Base-by-base conservation (phyloP, 2,113 vertebrate genomes). In the Aldabrachelys gigantea region DNA sequence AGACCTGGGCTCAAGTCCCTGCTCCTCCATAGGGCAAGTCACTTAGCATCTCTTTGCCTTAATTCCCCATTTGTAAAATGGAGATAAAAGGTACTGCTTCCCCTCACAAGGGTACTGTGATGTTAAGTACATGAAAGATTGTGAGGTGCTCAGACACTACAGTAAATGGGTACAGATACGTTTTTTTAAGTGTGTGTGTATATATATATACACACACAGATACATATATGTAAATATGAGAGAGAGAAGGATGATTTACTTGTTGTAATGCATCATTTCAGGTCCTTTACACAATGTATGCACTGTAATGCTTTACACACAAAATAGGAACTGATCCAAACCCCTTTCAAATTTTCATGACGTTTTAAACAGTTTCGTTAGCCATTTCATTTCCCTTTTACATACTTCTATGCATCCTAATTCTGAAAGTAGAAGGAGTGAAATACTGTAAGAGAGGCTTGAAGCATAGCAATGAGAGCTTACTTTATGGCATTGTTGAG, bases 201-300 rank as follows among this genome's bases (percentile, higher is more conserved):
- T 41, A 2, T 38, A 22, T 38, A 1, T 50, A 4, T 50, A 4
- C 13, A 13, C 10, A 3, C 3, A 49, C 3, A 41, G 41, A 49
- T 50, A 50, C 14, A 50, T 49, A 50, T 50, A 50, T 50, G 14
- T 14, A 14, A 14, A 50, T 14, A 50, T 50, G 50, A 50, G 29
- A 35, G 56, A 35, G 17, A 50, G 57, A 47, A 50, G 59, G 57
- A 59, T 41, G 62, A 11, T 8, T 72, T 38, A 38, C 19, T 38
- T 38, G 35, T 72, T n/a, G 31, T 21, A 72, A 10, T 50, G 35
- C 21, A n/a, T 84, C 21, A 69, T 50, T 65, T 49, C 47, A 59
- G 22, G 50, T 69, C 44, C 13, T 69, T 84, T 25, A 50, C 31
- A 35, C 12, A 1, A 59, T 59, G 57, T 59, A 14, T 31, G 57